These are phyloP conservation scores for Diorhabda elongata DNA, from an alignment of 1,140 invertebrate genomes.

Conservation along the genomic window DNA sequence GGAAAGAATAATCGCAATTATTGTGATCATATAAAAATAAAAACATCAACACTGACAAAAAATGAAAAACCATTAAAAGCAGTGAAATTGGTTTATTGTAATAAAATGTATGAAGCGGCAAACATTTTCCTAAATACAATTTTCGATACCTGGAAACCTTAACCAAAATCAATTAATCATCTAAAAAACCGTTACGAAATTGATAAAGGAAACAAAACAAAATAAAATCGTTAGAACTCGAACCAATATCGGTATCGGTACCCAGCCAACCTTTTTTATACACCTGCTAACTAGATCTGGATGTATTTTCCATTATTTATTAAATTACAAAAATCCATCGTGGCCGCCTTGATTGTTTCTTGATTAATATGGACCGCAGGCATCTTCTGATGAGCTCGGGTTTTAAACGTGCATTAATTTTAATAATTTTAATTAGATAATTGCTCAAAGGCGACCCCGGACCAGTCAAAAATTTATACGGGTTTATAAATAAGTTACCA, in stretches of 20 bases:
- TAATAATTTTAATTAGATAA: conserved; percentile 47
- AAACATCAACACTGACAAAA: too few species aligned
- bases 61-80: too few species aligned
- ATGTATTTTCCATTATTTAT: conserved; percentile 47
- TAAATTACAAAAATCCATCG: conserved; percentile 49
- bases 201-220: background rate
- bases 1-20: too few species aligned
- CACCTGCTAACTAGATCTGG: conserved; percentile 45
- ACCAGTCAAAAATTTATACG: conserved; percentile 22
- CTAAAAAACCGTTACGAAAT: background rate
- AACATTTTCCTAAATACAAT: too few species aligned
- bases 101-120: too few species aligned
- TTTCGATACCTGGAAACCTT: background rate
- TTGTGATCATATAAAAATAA: too few species aligned
- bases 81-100: too few species aligned
- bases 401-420: conserved; percentile 45
- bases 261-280: conserved; percentile 38
- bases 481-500: too few species aligned
- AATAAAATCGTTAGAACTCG: background rate
- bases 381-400: conserved; percentile 43
- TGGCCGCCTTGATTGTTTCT: conserved; percentile 41
- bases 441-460: conserved; percentile 41
- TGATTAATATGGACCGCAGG: conserved; percentile 46
- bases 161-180: conserved; percentile 1
- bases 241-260: conserved; percentile 17